Evolutionary conservation across 2,113 vertebrate species (phyloP), one percentile per base, ranked within the genome.

Genomic region (Clarias magur): DNA sequence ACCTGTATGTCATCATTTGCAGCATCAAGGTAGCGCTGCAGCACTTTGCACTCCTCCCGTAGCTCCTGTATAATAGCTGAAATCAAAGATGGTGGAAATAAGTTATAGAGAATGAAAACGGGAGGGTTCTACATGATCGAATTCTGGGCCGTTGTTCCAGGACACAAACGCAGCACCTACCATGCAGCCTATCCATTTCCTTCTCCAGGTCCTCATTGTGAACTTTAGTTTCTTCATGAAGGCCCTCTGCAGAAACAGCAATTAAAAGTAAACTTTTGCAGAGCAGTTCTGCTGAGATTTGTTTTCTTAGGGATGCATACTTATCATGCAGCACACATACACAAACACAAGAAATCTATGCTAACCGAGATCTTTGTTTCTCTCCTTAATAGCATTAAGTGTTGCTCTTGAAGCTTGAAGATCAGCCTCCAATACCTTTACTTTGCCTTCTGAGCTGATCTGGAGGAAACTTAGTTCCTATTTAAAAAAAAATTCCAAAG

Each of bases 1-100:
- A 96, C 96, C 94, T 96, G 95, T 85, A 95, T 93, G 83, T 95
- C 88, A 25, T 95, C 95, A 84, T 96, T 96, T 56, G 96, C 93
- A 15, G 53, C 23, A 63, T 96, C 95, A 63, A 96, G 87, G 87
- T 96, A 96, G 62, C 60, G 86, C 89, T 96, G 93, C 23, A 96
- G 13, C 2, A 85, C 93, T 72, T 60, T 86, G 67, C 92, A 85
- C 62, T 96, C 95, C 78, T 93, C 92, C 54, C 73, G 92, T 68
- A 96, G 89, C 80, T 95, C 94, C 38, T 81, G 88, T 68, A 96
- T 93, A 60, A 93, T 88, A 90, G 78, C 96, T 96, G 85, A 86
- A 91, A 89, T 89, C 30, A 21, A n/a, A 67, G 70, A 48, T 48
- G 15, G 13, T 19, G 13, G 5, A n/a, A 38, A 27, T 4, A 16